These are phyloP conservation scores for Caenorhabditis auriculariae DNA, from an alignment of 2,888 invertebrate species.

Conservation along the genomic window DNA sequence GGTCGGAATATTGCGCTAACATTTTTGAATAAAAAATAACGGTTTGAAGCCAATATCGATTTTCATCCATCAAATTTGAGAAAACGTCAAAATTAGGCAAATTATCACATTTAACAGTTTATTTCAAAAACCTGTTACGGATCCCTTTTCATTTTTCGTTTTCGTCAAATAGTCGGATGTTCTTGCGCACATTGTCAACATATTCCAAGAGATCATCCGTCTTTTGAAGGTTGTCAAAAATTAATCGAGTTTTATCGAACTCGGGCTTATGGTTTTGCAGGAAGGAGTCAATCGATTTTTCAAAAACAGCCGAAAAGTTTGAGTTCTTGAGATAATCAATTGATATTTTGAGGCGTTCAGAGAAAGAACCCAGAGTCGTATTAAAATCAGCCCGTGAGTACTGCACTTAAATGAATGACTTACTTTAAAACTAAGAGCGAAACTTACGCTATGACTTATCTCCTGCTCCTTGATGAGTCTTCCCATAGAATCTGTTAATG, in stretches of 20 bases:
- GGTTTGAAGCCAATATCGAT: too few relatives aligned
- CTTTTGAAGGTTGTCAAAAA: conserved; percentile 12
- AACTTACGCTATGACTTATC: conserved; percentile 10
- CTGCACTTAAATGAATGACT: conserved; percentile 9
- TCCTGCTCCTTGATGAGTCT: conserved; percentile 13
- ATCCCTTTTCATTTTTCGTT: too few relatives aligned
- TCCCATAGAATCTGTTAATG: conserved; percentile 8
- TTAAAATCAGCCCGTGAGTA: conserved; percentile 19
- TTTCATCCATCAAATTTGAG: too few relatives aligned
- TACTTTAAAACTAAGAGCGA: conserved; percentile 9
- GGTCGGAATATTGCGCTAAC: too few relatives aligned
- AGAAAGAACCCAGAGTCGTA: conserved; percentile 15
- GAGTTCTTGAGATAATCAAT: conserved; percentile 13
- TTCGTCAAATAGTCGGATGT: conserved; percentile 22
- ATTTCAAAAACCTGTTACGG: too few relatives aligned
- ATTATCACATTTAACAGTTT: too few relatives aligned
- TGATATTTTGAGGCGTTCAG: conserved; percentile 20
- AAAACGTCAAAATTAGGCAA: too few relatives aligned
- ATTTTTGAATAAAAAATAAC: too few relatives aligned
- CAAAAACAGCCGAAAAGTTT: conserved; percentile 18
- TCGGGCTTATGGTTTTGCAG: conserved; percentile 11
- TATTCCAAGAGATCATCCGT: conserved; percentile 23
- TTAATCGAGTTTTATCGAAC: conserved; percentile 7
- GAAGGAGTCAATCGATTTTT: conserved; percentile 9
- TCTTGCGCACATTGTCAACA: conserved; percentile 23